phyloP scores from a whole-genome alignment of 2,113 vertebrate genomes.

The Acrocephalus arundinaceus region DNA sequence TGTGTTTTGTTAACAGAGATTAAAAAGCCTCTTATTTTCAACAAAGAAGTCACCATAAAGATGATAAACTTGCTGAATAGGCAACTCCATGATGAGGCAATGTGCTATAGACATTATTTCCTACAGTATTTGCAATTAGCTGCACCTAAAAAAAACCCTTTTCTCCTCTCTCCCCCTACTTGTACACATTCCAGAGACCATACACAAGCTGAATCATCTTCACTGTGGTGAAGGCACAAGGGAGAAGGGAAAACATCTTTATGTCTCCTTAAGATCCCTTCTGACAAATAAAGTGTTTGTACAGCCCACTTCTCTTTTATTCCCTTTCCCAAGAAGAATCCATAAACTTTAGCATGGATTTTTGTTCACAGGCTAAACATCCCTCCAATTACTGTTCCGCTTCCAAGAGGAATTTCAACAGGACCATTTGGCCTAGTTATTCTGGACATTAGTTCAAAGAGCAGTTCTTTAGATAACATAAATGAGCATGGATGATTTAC shows the following conservation, averaged over 20 bases:
- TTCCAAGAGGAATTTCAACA: conserved; percentile 19
- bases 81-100: background rate
- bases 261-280: background rate
- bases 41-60: background rate
- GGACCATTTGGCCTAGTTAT: conserved; percentile 5
- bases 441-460: background rate
- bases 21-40: background rate
- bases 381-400: background rate
- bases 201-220: conserved; percentile 7
- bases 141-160: background rate
- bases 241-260: conserved; percentile 13
- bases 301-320: background rate
- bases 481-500: conserved; percentile 34
- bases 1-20: background rate
- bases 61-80: background rate
- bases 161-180: background rate
- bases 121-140: background rate
- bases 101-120: background rate
- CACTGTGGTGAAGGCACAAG: background rate
- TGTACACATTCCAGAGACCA: background rate
- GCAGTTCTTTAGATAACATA: background rate
- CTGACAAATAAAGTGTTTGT: conserved; percentile 3
- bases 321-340: background rate
- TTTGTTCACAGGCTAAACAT: conserved; percentile 14
- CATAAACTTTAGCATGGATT: conserved; percentile 6